A percentile compares a stretch with the other conserved stretches of the same genome.
Evolutionary conservation across 2,113 vertebrate species (phyloP).

Genomic region (Epinephelus cyanopodus): DNA sequence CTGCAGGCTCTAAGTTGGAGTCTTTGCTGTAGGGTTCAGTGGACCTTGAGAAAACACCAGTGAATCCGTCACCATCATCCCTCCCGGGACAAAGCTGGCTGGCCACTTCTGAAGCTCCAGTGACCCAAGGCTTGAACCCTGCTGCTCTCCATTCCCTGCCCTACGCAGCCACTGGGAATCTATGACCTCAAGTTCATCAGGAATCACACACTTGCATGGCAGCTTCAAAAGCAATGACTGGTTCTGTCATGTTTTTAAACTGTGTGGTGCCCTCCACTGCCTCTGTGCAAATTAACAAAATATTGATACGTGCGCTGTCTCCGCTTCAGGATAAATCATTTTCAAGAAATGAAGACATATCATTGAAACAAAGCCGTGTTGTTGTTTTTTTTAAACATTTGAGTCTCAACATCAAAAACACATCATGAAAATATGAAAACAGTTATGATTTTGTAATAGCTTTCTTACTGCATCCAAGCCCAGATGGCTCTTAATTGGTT

Average conservation of each 20-base stretch:
- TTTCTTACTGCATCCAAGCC: slow-evolving; percentile 83
- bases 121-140: slow-evolving; percentile 84
- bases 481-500: slow-evolving; percentile 98
- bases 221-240: slow-evolving; percentile 70
- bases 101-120: slow-evolving; percentile 82
- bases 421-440: slow-evolving; percentile 48
- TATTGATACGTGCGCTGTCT: slow-evolving; percentile 26
- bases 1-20: slow-evolving; percentile 70
- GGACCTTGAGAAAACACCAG: slow-evolving; percentile 85
- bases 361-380: slow-evolving; percentile 3
- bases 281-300: slow-evolving; percentile 48
- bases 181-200: slow-evolving; percentile 76
- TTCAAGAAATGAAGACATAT: not conserved
- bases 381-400: slow-evolving; percentile 33
- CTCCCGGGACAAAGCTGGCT: slow-evolving; percentile 81
- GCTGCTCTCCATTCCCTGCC: slow-evolving; percentile 80
- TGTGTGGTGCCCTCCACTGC: slow-evolving; percentile 42
- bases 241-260: slow-evolving; percentile 72
- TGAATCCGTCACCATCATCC: slow-evolving; percentile 80
- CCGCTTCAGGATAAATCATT: slow-evolving; percentile 10
- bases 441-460: slow-evolving; percentile 62
- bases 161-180: slow-evolving; percentile 80
- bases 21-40: slow-evolving; percentile 82
- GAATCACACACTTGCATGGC: slow-evolving; percentile 78
- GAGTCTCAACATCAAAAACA: slow-evolving; percentile 42